Conservation (phyloP, 2,797 vertebrate genomes). For the Antrozous pallidus region DNA sequence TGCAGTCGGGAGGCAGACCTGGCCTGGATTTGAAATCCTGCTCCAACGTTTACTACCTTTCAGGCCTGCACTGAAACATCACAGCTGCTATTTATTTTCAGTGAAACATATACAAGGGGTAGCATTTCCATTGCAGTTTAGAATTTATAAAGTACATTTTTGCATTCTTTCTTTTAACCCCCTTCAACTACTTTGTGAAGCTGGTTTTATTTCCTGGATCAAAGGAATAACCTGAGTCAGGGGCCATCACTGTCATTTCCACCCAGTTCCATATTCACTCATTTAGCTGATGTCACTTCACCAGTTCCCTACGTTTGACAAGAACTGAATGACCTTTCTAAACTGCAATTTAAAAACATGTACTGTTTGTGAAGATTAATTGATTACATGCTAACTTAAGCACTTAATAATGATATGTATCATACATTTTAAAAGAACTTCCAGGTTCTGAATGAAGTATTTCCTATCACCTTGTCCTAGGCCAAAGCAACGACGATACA, state of each 20-base stretch:
- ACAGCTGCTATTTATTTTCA: background rate
- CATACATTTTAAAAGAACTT: background rate
- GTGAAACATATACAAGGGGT: background rate
- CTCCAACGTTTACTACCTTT: background rate
- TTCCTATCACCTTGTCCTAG: background rate
- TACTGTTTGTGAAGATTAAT: constrained; percentile 13
- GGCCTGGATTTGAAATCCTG: background rate
- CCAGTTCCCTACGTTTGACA: background rate
- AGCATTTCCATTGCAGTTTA: background rate
- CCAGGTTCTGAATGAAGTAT: background rate
- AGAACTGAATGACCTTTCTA: background rate
- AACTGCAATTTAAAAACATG: background rate
- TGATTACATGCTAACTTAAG: background rate
- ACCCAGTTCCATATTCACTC: background rate
- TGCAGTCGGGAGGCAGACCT: too few relatives aligned
- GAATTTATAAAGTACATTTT: constrained; percentile 13
- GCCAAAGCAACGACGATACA: background rate
- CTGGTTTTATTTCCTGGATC: background rate
- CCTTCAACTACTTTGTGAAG: background rate
- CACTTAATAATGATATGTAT: background rate
- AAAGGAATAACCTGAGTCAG: too few relatives aligned
- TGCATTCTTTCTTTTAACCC: background rate
- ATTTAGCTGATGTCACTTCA: background rate
- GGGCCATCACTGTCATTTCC: background rate
- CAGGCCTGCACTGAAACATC: background rate